Evolutionary conservation across 2,797 vertebrate species (phyloP).

Genomic region (Pseudomugil gertrudae): DNA sequence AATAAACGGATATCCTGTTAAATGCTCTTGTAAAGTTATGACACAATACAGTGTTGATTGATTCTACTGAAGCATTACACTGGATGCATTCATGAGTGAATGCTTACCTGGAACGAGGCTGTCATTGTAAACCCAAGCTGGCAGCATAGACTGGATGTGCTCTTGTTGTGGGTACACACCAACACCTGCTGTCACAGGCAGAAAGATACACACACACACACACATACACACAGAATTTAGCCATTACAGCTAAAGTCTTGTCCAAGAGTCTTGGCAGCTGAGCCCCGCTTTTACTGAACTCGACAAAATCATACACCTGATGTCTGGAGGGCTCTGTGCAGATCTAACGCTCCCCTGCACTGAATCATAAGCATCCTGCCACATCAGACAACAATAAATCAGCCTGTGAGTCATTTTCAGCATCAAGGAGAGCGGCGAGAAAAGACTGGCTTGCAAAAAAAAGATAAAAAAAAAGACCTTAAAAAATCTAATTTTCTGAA

Average conservation of each 20-base stretch:
- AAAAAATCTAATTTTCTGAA: conserved; percentile 25
- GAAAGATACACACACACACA: conserved; percentile 32
- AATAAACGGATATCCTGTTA: neutral
- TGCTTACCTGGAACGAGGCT: conserved; percentile 92
- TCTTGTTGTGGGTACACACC: conserved; percentile 93
- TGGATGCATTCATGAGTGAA: conserved; percentile 5
- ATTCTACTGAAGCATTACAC: neutral
- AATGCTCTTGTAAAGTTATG: neutral
- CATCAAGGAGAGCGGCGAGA: conserved; percentile 28
- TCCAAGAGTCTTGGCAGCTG: conserved; percentile 57
- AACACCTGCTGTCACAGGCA: conserved; percentile 82
- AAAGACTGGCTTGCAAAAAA: conserved; percentile 25
- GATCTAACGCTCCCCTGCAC: conserved; percentile 52
- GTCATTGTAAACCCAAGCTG: conserved; percentile 96
- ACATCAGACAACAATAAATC: conserved; percentile 57
- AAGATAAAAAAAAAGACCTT: conserved; percentile 9
- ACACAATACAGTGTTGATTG: neutral
- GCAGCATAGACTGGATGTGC: conserved; percentile 90
- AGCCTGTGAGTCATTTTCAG: conserved; percentile 42
- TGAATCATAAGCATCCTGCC: conserved; percentile 52
- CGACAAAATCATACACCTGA: conserved; percentile 54
- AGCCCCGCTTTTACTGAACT: conserved; percentile 50
- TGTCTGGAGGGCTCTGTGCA: conserved; percentile 45
- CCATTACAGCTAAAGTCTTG: conserved; percentile 29
- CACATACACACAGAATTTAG: conserved; percentile 33